Base-by-base conservation (phyloP, 1,140 invertebrate species). In the Agrypnia vestita region DNA sequence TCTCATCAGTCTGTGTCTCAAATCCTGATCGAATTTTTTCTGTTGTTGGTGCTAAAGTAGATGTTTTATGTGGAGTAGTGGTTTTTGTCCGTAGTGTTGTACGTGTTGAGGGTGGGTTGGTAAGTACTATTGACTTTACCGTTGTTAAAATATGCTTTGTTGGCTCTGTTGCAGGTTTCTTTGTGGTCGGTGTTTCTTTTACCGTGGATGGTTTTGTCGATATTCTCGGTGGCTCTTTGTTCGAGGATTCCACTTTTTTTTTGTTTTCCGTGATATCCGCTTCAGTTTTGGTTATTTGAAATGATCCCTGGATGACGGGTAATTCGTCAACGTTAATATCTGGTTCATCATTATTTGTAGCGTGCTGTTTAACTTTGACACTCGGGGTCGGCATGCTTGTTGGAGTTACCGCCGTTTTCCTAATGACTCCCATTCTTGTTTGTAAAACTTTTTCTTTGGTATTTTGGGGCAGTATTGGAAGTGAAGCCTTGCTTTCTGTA, bases 211-310 rank as follows among this genome's bases (percentile, higher is more conserved):
- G 81, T 84, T 86, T 86, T 72, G 84, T 77, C 73, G 87, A 87
- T 25, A 84, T 86, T 69, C 83, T 84, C 69, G 84, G 69, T 46
- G 84, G 51, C 80, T 84, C 84, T 82, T 84, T 87, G 1, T 85
- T 85, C 11, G 64, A 53, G 43, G 86, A 85, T 85, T 85, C 85
- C 82, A 84, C 78, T 81, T 82, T 86, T 79, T 89, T 86, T 85
- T 91, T 91, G 84, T 91, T 91, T 86, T 91, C 90, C 43, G 91
- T 91, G 83, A 91, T 91, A 86, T 91, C 91, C 44, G 91, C 91
- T 81, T 92, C 91, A 61, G 91, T 91, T 86, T 91, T 92, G 35
- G 90, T 92, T 72, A 92, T 91, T 87, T 91, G 91, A 84, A 91
- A 92, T n/a, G 91, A 90, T 43, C 91, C 91, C 85, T 91, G 90